These are phyloP conservation scores for Clistopyga incitator DNA, from an alignment of 2,888 invertebrate genomes.

Conservation along the genomic window DNA sequence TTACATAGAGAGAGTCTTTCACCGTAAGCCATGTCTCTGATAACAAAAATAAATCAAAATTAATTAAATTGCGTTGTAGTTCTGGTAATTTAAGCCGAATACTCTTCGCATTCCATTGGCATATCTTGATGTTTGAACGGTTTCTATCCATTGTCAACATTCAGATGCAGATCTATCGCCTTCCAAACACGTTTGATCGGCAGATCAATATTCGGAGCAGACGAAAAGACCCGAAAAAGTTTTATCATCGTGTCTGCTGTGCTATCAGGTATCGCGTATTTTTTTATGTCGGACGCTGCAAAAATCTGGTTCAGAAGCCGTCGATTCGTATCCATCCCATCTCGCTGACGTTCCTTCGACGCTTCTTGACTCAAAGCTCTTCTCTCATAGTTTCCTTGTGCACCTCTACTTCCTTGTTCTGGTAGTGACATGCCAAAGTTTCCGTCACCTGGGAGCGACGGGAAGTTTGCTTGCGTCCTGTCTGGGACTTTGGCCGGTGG, in stretches of 20 bases:
- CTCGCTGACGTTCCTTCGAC: neutral
- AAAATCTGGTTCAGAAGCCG: conserved; percentile 8
- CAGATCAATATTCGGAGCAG: neutral
- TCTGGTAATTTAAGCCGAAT: conserved; percentile 43
- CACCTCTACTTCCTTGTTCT: neutral
- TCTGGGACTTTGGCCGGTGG: neutral
- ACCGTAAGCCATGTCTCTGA: conserved; percentile 57
- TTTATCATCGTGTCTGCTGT: no score
- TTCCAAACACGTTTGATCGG: conserved; percentile 11
- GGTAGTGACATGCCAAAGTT: neutral
- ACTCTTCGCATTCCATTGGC: conserved; percentile 55
- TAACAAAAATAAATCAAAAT: conserved; percentile 47
- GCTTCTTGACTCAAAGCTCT: neutral
- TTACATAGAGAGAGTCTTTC: conserved; percentile 16
- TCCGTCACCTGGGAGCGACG: neutral
- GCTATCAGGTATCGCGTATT: neutral
- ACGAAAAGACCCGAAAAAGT: neutral
- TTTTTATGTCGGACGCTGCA: neutral
- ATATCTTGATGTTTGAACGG: neutral
- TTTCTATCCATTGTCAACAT: conserved; percentile 11
- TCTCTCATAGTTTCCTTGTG: neutral
- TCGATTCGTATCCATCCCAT: neutral
- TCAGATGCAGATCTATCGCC: conserved; percentile 11
- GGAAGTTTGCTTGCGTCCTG: neutral
- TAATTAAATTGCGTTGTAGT: conserved; percentile 24